Evolutionary conservation across 35 echinoderm and acorn worm genomes (phyloP).

Genomic region (Anneissia japonica): DNA sequence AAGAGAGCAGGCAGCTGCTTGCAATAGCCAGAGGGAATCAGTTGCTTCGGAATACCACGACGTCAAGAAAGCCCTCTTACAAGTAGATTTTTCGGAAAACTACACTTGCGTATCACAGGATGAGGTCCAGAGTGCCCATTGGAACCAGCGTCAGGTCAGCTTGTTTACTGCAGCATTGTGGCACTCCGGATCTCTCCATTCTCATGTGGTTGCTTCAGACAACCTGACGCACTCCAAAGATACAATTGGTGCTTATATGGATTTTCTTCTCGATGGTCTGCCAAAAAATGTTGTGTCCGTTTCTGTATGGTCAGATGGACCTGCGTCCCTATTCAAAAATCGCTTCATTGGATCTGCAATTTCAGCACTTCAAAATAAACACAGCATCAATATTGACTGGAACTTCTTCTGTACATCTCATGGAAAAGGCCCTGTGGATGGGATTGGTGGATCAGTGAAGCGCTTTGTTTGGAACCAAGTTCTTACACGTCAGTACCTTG

Average conservation of each 20-base stretch:
- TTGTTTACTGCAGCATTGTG: constrained; percentile 49
- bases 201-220: neutral
- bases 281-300: neutral
- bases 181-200: no score
- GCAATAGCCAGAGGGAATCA: constrained; percentile 14
- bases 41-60: constrained; percentile 9
- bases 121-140: constrained; percentile 31
- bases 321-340: constrained; percentile 58
- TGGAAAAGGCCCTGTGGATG: constrained; percentile 73
- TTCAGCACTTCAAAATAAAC: constrained; percentile 20
- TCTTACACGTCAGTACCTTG: neutral
- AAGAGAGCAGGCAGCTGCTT: constrained; percentile 38
- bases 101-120: constrained; percentile 36
- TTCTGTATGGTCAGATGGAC: constrained; percentile 48
- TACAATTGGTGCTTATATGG: neutral
- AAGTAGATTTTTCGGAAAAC: constrained; percentile 46
- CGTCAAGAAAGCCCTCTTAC: constrained; percentile 18
- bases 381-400: constrained; percentile 45
- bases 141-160: constrained; percentile 34
- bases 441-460: constrained; percentile 40
- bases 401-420: constrained; percentile 63
- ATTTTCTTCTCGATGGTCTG: constrained; percentile 22
- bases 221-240: neutral
- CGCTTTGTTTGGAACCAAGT: constrained; percentile 20
- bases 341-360: constrained; percentile 28